Evolutionary conservation across 2,113 vertebrate species (phyloP), one percentile per base, ranked within the genome.

Genomic region (Nyctibius bracteatus): DNA sequence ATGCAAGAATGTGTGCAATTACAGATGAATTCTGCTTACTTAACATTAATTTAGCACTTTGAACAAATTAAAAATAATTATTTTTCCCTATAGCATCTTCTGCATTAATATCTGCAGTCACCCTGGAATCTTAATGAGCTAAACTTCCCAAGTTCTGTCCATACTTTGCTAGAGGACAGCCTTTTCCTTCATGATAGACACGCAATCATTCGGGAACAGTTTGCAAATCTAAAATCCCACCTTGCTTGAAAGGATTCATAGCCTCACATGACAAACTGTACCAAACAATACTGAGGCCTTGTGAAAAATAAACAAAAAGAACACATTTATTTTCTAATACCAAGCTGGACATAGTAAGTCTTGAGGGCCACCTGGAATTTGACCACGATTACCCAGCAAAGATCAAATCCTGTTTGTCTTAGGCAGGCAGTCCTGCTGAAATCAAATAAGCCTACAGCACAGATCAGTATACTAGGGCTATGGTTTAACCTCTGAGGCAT

Each of bases 371-470:
- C 94, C 87, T 96, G 93, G 87, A 95, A 94, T 80, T n/a, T 86
- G 87, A 94, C 92, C 93, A 95, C 92, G 92, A 92, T 91, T 94
- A 95, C 84, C 81, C 73, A 93, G 95, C 91, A 93, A 96, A 78
- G 84, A 87, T 93, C 87, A 96, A 97, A 96, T 91, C 87, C 81
- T 93, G 91, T 93, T 95, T 96, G 90, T 94, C 66, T 81, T 84
- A 86, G 57, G 87, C 91, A 91, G 68, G 80, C 95, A 95, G 82
- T 71, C 46, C 82, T 81, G 79, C 79, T 37, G 57, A 97, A 96
- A 95, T 94, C 86, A 87, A 96, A 94, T 87, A 81, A 96, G 72
- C 72, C 72, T 55, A 59, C 61, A 81, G 86, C 86, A 91, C 54
- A 81, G 83, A 91, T 81, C 95, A 96, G 88, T 74, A 57, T 65